Evolutionary conservation across 2,113 vertebrate genomes (phyloP), one percentile per base, ranked within the genome.

Genomic region (Peromyscus maniculatus): DNA sequence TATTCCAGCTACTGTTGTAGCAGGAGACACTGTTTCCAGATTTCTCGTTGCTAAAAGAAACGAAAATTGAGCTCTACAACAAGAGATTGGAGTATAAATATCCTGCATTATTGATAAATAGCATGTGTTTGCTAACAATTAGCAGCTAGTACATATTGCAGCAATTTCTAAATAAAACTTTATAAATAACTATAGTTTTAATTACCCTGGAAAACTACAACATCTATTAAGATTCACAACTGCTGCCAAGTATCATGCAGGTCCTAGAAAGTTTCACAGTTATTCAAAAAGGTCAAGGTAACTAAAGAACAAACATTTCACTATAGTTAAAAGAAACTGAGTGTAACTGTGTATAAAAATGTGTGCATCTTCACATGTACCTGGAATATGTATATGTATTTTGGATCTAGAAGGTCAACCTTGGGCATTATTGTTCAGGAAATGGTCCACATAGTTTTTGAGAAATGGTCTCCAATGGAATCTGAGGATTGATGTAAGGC

Each of bases 111-210:
- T 88, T 97, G 83, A 97, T 94, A 95, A 91, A 95, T 57, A 83
- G 90, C 43, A 52, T 77, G 43, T 66, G 93, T 92, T 93, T 94
- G 33, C 78, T 94, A 95, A 72, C 95, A 92, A 93, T 97, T 97
- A 94, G 74, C 9, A 92, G 64, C 62, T 66, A 82, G 92, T 83
- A 78, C 26, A 84, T 84, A 95, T 90, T 80, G 75, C 64, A 88
- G 95, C 62, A 69, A 90, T 95, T 96, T 95, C 82, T 72, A 95
- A 97, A 93, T 88, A 72, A 87, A 94, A 66, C 26, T 79, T 95
- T 93, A 93, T 90, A 84, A 95, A 96, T 94, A 93, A 92, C 84
- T n/a, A 39, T 57, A 72, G 59, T 71, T 93, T 95, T 97, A 97
- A 95, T 97, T 97, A 79, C 78, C 77, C 7, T 26, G 67, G 91